Conservation (phyloP, 2,888 invertebrate genomes). For the Agrotis puta region DNA sequence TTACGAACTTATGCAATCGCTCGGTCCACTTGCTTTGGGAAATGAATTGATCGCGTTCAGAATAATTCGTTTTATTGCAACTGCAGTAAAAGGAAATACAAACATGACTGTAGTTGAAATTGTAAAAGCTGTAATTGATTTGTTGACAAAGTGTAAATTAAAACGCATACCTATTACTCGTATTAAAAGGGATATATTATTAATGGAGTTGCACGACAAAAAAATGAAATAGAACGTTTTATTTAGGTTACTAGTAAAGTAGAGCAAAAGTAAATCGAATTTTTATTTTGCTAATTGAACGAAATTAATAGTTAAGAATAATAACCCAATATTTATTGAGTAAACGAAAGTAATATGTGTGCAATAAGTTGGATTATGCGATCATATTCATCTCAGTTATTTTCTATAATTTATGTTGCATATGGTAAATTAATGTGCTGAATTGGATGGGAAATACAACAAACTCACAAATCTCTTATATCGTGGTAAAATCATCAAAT, state of each 20-base stretch:
- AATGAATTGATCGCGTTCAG: slow-evolving; percentile 53
- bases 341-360: background rate
- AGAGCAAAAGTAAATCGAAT: background rate
- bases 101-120: slow-evolving; percentile 27
- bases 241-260: slow-evolving; percentile 5
- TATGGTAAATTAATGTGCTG: background rate
- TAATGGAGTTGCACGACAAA: slow-evolving; percentile 26
- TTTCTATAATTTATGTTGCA: background rate
- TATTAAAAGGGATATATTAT: background rate
- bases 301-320: background rate
- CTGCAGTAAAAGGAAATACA: slow-evolving; percentile 24
- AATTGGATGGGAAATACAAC: too few species aligned
- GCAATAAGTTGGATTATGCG: background rate
- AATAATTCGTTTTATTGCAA: slow-evolving; percentile 25
- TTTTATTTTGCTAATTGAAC: background rate
- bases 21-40: slow-evolving; percentile 55
- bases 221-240: slow-evolving; percentile 5
- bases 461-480: too few species aligned
- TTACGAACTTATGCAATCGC: slow-evolving; percentile 57
- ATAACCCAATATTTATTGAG: background rate
- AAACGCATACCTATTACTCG: slow-evolving; percentile 13
- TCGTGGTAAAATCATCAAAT: too few species aligned
- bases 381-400: background rate
- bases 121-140: slow-evolving; percentile 7
- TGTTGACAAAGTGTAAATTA: slow-evolving; percentile 27